Base-by-base conservation (phyloP, 2,888 invertebrate species). In the Trichacis sp. region DNA sequence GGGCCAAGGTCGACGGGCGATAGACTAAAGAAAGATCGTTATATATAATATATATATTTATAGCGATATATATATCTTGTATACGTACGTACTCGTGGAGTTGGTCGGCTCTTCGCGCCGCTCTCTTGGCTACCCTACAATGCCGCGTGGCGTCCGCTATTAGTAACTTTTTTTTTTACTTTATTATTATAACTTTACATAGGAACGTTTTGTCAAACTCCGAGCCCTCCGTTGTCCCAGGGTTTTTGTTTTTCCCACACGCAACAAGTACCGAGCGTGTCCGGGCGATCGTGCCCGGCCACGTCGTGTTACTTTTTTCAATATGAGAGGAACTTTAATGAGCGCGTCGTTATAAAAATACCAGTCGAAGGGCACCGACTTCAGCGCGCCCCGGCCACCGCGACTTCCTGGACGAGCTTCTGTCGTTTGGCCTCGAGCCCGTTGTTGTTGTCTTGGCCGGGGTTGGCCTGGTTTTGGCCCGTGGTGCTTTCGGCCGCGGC, bases 401-500 rank as follows among this genome's bases (percentile, higher is more conserved):
- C 76, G 29, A 81, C 76, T 51, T 82, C 82, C 53, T 81, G 82
- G n/a, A 80, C 69, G 48, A 77, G 70, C 61, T 81, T 82, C 62
- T 80, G 82, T 45, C 80, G 67, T 53, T 80, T 82, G 30, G 71
- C 64, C 5, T 81, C 82, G 42, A 79, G 79, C 18, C 77, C 79
- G 69, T 82, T 82, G 73, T 82, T 82, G 74, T 82, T 81, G 69
- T 82, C 81, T 67, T 77, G 81, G 9, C 49, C 66, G 17, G 30
- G 40, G 70, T 59, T 54, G 9, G 66, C 45, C 45, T 74, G 74
- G n/a, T n/a, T n/a, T n/a, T n/a, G n/a, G 11, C 67, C 69, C 33
- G 73, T 77, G 20, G 83, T 85, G 70, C 89, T 82, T 68, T 90
- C 90, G 75, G 91, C 91, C 46, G 90, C 90, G n/a, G 92, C 92